A percentile compares a stretch with the other conserved stretches of the same genome.
phyloP scores from a whole-genome alignment of 2,888 invertebrate genomes.

The Ectemnius lituratus region DNA sequence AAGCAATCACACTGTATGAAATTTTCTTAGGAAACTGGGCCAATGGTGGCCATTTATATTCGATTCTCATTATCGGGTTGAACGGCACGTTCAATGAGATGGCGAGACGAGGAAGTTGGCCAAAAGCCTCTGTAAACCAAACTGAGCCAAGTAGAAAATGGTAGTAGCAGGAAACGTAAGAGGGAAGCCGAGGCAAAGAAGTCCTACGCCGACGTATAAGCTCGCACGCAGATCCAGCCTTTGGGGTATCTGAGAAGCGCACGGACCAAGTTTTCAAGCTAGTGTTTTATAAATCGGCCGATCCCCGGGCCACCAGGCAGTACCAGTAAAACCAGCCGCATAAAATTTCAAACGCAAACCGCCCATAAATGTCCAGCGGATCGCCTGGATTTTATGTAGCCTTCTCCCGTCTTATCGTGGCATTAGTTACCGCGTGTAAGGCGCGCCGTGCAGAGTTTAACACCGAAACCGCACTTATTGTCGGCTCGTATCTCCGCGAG shows the following conservation, averaged over 20 bases:
- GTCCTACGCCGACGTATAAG: too few relatives aligned
- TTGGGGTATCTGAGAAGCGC: slow-evolving; percentile 8
- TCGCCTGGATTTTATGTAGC: slow-evolving; percentile 16
- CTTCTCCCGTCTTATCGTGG: slow-evolving; percentile 1
- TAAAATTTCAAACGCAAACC: slow-evolving; percentile 65
- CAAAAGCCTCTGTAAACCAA: background rate
- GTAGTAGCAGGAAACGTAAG: background rate
- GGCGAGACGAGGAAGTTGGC: background rate
- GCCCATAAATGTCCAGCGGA: slow-evolving; percentile 55
- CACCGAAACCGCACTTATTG: background rate
- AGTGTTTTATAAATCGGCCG: slow-evolving; percentile 16
- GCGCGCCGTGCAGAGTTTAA: background rate
- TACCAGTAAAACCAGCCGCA: slow-evolving; percentile 30
- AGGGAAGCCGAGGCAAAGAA: too few relatives aligned
- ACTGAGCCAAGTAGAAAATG: slow-evolving; percentile 1
- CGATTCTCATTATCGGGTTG: background rate
- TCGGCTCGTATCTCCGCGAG: background rate
- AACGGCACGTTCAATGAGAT: background rate
- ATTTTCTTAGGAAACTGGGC: background rate
- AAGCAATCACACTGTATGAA: background rate
- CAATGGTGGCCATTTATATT: background rate
- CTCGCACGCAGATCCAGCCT: background rate
- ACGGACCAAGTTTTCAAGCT: slow-evolving; percentile 17
- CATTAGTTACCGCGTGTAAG: slow-evolving; percentile 1
- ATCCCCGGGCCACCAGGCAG: background rate